Base-by-base conservation (phyloP, 2,797 vertebrate species). In the Lagodon rhomboides region DNA sequence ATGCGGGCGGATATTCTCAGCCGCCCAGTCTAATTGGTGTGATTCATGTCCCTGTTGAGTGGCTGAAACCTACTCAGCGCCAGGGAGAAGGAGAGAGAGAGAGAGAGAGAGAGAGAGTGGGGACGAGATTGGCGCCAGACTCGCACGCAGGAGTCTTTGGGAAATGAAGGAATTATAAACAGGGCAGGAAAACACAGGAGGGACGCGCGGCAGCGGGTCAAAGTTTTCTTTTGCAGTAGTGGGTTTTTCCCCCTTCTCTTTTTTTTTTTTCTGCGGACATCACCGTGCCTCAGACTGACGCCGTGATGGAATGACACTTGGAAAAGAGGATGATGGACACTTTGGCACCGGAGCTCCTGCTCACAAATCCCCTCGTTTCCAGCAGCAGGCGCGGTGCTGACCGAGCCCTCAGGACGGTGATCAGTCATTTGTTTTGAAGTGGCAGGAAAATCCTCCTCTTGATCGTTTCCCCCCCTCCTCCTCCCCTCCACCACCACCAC, bases 341-440 rank as follows among this genome's bases (percentile, higher is more conserved):
- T 85, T 87, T 91, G 87, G 91, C 91, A 85, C 81, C 80, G 75
- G 77, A 79, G 83, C 83, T 72, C 64, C 75, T 67, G 77, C 73
- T 76, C 87, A 87, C 64, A 87, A 73, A 85, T 25, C 87, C 80
- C 54, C 67, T 81, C 75, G 70, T 82, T 83, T 72, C 25, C 77
- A 50, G 43, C 43, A 13, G 22, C 66, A 73, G 68, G 71, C 77
- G 83, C 83, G 74, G 72, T 90, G 93, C 92, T 92, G 93, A 93
- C 89, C 83, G 87, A 79, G 87, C 90, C 79, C 83, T 43, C 87
- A 55, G 91, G 91, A 92, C 90, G 85, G 77, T 53, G 81, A 92
- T 93, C 93, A 81, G 60, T 93, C 91, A 93, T 89, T 91, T 90
- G 86, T 88, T 91, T 86, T 88, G 79, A 93, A 92, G 93, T 91